Percentiles rank a stretch among this genome's conserved stretches.
Evolutionary conservation across 1,140 invertebrate genomes (phyloP).

Genomic region (Drosophila novamexicana): DNA sequence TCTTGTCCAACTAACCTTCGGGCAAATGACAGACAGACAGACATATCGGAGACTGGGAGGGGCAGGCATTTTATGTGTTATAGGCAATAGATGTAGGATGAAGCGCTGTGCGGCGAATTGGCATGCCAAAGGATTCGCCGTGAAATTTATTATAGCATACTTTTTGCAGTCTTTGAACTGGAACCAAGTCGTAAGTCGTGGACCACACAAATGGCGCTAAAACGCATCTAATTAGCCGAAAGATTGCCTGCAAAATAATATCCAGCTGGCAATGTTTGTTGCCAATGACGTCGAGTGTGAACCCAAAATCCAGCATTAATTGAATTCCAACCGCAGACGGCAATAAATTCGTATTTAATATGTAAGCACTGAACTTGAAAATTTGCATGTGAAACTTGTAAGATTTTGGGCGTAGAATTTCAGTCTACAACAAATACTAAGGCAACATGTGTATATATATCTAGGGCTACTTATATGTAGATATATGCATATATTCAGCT

Average conservation of each 20-base stretch:
- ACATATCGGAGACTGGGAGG: slow-evolving; percentile 23
- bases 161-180: slow-evolving; percentile 9
- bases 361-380: slow-evolving; percentile 39
- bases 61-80: slow-evolving; percentile 2
- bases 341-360: slow-evolving; percentile 19
- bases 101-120: slow-evolving; percentile 9
- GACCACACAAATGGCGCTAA: neutral
- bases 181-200: too few relatives aligned
- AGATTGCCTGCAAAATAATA: neutral
- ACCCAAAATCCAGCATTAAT: neutral
- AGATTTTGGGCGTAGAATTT: slow-evolving; percentile 57
- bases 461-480: slow-evolving; percentile 32
- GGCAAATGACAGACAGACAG: slow-evolving; percentile 32
- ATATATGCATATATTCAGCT: neutral
- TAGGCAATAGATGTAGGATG: neutral
- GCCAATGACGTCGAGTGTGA: slow-evolving; percentile 30
- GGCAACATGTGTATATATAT: slow-evolving; percentile 8
- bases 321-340: slow-evolving; percentile 11
- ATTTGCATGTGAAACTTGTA: slow-evolving; percentile 76
- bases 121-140: slow-evolving; percentile 6
- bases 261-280: slow-evolving; percentile 25
- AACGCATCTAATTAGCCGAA: slow-evolving; percentile 4
- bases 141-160: slow-evolving; percentile 24
- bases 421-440: slow-evolving; percentile 31
- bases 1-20: slow-evolving; percentile 73